Conservation (phyloP, 2,113 vertebrate genomes). For the Malaclemys terrapin region DNA sequence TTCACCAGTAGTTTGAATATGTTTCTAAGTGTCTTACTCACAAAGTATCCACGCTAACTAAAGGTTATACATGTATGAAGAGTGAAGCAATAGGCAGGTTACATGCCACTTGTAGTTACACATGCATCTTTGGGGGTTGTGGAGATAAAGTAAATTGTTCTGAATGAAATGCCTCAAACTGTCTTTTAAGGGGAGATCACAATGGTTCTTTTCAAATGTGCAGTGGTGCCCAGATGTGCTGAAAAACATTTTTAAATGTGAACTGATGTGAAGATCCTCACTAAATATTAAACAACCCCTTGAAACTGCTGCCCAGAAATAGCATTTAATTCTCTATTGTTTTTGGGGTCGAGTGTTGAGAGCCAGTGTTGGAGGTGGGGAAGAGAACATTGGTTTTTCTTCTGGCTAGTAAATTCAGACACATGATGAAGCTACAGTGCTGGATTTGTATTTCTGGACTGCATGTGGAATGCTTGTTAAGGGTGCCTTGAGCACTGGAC, state of each 20-base stretch:
- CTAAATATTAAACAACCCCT: constrained; percentile 50
- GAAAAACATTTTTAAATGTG: constrained; percentile 19
- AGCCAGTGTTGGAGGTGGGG: background rate
- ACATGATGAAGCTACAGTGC: background rate
- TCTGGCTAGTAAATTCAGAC: background rate
- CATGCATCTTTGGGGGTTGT: background rate
- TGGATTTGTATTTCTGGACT: background rate
- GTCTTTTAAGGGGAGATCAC: background rate
- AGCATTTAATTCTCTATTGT: background rate
- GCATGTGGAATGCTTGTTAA: background rate
- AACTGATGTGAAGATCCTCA: constrained; percentile 1
- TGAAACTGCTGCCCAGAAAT: constrained; percentile 24
- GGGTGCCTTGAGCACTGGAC: background rate
- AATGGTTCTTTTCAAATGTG: background rate
- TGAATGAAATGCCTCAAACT: background rate
- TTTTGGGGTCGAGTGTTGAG: background rate
- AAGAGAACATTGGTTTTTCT: background rate
- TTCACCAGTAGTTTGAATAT: background rate
- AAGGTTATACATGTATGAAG: rapidly evolving
- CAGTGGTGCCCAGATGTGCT: constrained; percentile 30
- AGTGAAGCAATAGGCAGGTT: background rate
- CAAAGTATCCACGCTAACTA: background rate
- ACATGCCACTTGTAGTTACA: background rate
- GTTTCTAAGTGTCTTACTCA: background rate
- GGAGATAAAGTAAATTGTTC: background rate